Percentiles rank a stretch among this genome's conserved stretches.
Conservation (phyloP, 2,888 invertebrate species). For the Tetheella fluctuosa region DNA sequence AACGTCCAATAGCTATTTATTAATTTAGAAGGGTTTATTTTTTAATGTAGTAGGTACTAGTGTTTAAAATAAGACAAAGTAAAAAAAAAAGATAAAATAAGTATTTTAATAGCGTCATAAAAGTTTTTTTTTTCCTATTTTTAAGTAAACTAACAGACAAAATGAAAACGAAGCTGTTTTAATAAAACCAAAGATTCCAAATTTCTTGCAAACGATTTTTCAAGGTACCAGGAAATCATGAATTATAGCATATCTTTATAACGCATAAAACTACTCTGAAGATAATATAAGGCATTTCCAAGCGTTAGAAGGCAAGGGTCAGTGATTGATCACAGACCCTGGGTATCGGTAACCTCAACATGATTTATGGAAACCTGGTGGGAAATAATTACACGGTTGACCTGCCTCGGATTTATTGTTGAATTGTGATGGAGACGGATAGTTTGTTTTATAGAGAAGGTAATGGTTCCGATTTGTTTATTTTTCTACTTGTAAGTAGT, state of each 20-base stretch:
- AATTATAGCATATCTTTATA: conserved; percentile 21
- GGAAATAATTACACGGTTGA: conserved; percentile 48
- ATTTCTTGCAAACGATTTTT: not conserved
- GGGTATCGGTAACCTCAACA: conserved; percentile 38
- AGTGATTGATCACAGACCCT: conserved; percentile 50
- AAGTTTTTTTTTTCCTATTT: too few relatives aligned
- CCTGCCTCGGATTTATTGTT: conserved; percentile 39
- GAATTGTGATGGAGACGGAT: conserved; percentile 31
- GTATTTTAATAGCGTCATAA: too few relatives aligned
- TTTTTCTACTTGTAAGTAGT: not conserved
- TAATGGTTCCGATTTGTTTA: not conserved
- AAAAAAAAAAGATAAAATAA: too few relatives aligned
- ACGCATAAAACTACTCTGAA: conserved; percentile 39
- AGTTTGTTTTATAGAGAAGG: conserved; percentile 23
- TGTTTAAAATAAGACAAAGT: too few relatives aligned
- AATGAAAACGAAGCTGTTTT: not conserved
- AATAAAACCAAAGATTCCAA: not conserved
- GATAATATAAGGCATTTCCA: conserved; percentile 36
- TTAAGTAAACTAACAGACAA: too few relatives aligned
- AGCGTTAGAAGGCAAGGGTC: conserved; percentile 30
- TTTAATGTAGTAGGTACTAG: too few relatives aligned
- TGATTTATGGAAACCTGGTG: conserved; percentile 48
- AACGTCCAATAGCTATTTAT: too few relatives aligned
- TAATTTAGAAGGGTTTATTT: too few relatives aligned
- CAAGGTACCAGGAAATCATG: conserved; percentile 5